Conservation (phyloP, 2,888 invertebrate species). For the Dendrolimus houi region DNA sequence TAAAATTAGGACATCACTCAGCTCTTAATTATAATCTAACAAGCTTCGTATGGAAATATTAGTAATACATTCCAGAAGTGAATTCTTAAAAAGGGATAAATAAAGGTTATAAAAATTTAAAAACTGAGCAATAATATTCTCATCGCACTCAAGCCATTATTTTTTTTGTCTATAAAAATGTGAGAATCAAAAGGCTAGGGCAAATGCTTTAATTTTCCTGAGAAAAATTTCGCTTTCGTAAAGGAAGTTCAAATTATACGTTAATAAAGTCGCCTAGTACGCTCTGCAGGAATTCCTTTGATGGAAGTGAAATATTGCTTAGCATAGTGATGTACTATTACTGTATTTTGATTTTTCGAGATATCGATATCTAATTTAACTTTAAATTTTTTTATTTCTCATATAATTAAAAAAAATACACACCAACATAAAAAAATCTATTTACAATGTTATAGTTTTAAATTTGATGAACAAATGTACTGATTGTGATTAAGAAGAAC, state of each 20-base stretch:
- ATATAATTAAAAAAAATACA: too few species aligned
- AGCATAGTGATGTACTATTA: constrained; percentile 36
- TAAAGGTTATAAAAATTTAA: neutral
- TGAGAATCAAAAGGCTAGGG: constrained; percentile 43
- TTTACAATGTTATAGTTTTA: too few species aligned
- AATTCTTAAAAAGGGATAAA: constrained; percentile 3
- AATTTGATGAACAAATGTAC: too few species aligned
- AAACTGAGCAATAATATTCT: constrained; percentile 18
- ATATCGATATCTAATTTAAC: neutral
- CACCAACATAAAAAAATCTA: too few species aligned
- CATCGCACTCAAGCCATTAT: constrained; percentile 43
- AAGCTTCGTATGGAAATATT: too few species aligned
- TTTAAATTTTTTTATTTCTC: too few species aligned
- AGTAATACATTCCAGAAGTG: neutral
- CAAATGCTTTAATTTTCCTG: constrained; percentile 61
- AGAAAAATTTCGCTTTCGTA: constrained; percentile 41
- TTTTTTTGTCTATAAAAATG: constrained; percentile 41
- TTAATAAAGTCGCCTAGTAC: constrained; percentile 50
- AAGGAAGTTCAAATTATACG: constrained; percentile 56
- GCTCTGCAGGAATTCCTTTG: constrained; percentile 53
- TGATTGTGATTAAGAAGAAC: too few species aligned
- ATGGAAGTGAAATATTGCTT: constrained; percentile 67
- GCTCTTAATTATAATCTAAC: too few species aligned
- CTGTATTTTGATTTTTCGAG: neutral
- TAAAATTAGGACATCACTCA: too few species aligned